A percentile compares a stretch with the other conserved stretches of the same genome.
Conservation (phyloP, 1,140 invertebrate species). For the Aphidius gifuensis region DNA sequence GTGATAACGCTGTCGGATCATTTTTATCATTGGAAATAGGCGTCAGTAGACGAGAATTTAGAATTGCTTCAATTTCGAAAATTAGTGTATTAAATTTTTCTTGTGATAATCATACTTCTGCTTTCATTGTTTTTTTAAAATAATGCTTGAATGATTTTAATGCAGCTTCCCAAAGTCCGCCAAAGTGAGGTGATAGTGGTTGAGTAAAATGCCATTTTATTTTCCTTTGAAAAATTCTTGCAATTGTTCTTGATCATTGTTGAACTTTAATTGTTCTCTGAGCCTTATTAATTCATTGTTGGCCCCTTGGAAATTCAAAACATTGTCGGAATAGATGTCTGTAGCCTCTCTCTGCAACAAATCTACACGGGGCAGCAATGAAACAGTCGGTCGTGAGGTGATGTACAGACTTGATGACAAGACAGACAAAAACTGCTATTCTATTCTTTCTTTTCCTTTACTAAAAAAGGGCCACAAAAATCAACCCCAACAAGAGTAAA, state of each 20-base stretch:
- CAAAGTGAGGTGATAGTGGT: constrained; percentile 3
- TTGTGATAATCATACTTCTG: not conserved
- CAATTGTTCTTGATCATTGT: not conserved
- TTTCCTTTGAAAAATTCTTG: not conserved
- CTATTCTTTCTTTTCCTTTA: constrained; percentile 4
- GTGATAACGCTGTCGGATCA: not conserved
- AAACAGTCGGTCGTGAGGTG: constrained; percentile 1
- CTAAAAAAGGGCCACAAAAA: not conserved
- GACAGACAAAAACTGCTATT: not conserved
- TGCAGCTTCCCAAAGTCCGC: constrained; percentile 9
- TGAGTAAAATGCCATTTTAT: constrained; percentile 12
- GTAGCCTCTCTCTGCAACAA: constrained; percentile 1
- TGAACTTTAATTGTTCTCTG: not conserved
- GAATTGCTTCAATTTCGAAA: constrained; percentile 8
- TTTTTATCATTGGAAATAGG: constrained; percentile 4
- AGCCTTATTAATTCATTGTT: constrained; percentile 2
- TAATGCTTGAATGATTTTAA: constrained; percentile 3
- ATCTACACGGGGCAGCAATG: not conserved
- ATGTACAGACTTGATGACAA: not conserved
- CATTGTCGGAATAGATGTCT: constrained; percentile 11
- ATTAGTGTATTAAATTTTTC: constrained; percentile 10
- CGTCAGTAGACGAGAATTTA: constrained; percentile 9
- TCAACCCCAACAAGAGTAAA: not conserved
- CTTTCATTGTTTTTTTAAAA: not conserved
- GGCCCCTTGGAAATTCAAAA: constrained; percentile 7